A percentile compares a stretch with the other conserved stretches of the same genome.
Evolutionary conservation across 2,797 vertebrate genomes (phyloP).

Genomic region (Scyliorhinus canicula): DNA sequence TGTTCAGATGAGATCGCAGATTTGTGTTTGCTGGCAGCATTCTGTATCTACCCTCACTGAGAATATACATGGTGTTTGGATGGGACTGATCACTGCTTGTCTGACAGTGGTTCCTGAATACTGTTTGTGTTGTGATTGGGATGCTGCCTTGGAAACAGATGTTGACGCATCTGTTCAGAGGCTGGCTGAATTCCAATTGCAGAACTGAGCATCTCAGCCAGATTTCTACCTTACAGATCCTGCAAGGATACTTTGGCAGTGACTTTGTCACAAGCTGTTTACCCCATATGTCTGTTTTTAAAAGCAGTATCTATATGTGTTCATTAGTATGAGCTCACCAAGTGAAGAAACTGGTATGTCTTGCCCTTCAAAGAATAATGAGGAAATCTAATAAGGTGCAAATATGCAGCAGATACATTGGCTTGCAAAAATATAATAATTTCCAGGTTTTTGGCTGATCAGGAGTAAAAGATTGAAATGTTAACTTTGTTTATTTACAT

Average conservation of each 20-base stretch:
- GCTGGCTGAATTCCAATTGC: slow-evolving; percentile 2
- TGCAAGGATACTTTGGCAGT: slow-evolving; percentile 15
- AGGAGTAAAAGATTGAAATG: background rate
- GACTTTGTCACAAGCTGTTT: slow-evolving; percentile 1
- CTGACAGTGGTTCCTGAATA: background rate
- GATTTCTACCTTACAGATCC: background rate
- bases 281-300: slow-evolving; percentile 4
- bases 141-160: background rate
- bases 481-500: background rate
- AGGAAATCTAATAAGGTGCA: background rate
- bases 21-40: background rate
- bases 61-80: background rate
- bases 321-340: background rate
- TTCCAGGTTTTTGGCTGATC: background rate
- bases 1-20: background rate
- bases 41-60: background rate
- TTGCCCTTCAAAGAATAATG: background rate
- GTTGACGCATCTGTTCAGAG: slow-evolving; percentile 12
- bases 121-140: background rate
- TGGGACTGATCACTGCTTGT: background rate
- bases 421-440: background rate
- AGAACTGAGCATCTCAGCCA: background rate
- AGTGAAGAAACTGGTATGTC: background rate
- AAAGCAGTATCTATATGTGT: background rate
- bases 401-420: background rate